Percentiles rank a stretch among this genome's conserved stretches.
phyloP scores from a whole-genome alignment of 2,113 vertebrate genomes.

The Sphaerodactylus townsendi region DNA sequence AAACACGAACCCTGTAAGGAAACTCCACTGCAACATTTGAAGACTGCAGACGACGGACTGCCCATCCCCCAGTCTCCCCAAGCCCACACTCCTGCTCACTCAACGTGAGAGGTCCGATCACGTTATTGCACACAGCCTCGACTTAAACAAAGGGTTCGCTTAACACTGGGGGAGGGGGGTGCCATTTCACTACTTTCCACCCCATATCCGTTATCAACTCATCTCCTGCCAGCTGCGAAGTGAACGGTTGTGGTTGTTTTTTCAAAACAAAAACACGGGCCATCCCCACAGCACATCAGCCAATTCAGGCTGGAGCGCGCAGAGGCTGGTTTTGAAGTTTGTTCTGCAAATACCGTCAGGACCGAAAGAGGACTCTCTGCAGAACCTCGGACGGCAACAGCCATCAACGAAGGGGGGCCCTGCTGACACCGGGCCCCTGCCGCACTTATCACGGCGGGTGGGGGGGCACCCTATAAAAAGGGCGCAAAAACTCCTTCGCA shows the following conservation, averaged over 20 bases:
- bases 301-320: background rate
- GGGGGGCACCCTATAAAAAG: background rate
- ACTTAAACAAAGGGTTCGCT: slow-evolving; percentile 14
- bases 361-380: slow-evolving; percentile 17
- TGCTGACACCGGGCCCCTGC: slow-evolving; percentile 13
- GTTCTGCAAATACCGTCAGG: slow-evolving; percentile 23
- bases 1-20: background rate
- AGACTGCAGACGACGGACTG: too few relatives aligned
- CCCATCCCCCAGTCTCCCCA: background rate
- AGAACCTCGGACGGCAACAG: background rate
- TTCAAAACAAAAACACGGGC: slow-evolving; percentile 8
- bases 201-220: background rate
- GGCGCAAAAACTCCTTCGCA: slow-evolving; percentile 21
- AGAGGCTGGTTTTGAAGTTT: slow-evolving; percentile 41
- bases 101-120: background rate
- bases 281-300: background rate
- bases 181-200: background rate
- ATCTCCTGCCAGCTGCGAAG: background rate
- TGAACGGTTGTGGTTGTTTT: too few relatives aligned
- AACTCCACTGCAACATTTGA: background rate
- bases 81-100: background rate
- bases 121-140: background rate
- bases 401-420: background rate
- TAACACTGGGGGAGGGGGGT: background rate
- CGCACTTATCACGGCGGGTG: background rate